Base-by-base conservation (phyloP, 2,113 vertebrate species). In the Tachysurus vachellii region DNA sequence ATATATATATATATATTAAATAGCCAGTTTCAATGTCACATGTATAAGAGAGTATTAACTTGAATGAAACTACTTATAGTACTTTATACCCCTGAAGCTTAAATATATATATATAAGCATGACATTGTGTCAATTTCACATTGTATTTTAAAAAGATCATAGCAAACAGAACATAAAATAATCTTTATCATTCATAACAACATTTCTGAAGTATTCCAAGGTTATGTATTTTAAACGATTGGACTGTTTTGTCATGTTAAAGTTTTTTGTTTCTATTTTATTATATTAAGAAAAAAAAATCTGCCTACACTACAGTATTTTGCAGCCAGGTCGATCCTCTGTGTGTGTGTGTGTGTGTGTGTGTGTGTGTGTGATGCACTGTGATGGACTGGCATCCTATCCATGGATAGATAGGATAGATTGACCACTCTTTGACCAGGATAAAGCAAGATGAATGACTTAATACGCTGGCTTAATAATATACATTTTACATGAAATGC, bases 361-460 rank as follows among this genome's bases (percentile, higher is more conserved):
- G 70, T 44, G 23, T 53, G 11, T 53, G 73, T 53, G 73, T 53
- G 47, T 53, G 23, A 14, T 42, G 36, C 42, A 42, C 36, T 50
- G 47, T 50, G 47, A 9, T 50, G 47, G 47, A 50, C 47, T 50
- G 47, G 47, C 47, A 50, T 50, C 8, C 47, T 50, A 50, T 50
- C 47, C 47, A 50, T 50, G 47, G 47, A 50, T 50, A 50, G 47
- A 50, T 50, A 50, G 47, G 21, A 23, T 12, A 73, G 68, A 71
- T 21, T 75, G 44, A 26, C 5, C 23, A 76, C 44, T 76, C 23
- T 23, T 44, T 26, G 73, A 76, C 11, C 73, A 76, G 23, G 23
- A 53, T 13, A 53, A 50, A 50, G 71, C 71, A 70, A 73, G 70
- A 73, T 73, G 70, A 73, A 73, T 73, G 36, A 44, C 36, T 73